Percentiles rank a stretch among this genome's conserved stretches.
Conservation (phyloP, 2,797 vertebrate species). For the Gobionotothen gibberifrons region DNA sequence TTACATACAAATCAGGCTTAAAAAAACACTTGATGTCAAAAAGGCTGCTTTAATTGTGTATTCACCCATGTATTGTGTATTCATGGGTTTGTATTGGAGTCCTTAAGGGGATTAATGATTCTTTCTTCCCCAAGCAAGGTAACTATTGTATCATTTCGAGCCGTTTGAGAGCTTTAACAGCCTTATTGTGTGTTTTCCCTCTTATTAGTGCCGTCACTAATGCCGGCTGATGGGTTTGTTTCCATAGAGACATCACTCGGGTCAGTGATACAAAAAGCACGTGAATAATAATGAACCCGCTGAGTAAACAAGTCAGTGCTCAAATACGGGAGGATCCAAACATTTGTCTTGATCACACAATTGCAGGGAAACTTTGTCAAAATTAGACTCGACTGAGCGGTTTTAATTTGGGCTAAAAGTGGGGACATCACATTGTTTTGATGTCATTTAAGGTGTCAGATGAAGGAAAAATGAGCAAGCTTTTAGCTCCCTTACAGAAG, state of each 20-base stretch:
- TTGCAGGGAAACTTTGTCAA: constrained; percentile 44
- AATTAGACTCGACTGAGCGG: constrained; percentile 17
- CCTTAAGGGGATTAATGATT: constrained; percentile 46
- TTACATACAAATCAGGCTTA: no score
- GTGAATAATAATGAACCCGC: constrained; percentile 46
- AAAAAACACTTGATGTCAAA: constrained; percentile 3
- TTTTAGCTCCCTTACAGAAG: constrained; percentile 21
- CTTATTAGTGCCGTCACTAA: constrained; percentile 44
- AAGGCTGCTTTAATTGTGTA: constrained; percentile 20
- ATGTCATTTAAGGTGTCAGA: constrained; percentile 16
- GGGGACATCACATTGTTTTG: not conserved
- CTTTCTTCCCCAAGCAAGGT: constrained; percentile 34
- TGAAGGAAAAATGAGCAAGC: constrained; percentile 19
- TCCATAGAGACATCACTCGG: constrained; percentile 68
- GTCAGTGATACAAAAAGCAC: constrained; percentile 42
- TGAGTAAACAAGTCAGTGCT: constrained; percentile 36
- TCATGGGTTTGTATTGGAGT: constrained; percentile 23
- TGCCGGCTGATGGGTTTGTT: constrained; percentile 49
- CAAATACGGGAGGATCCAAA: constrained; percentile 30
- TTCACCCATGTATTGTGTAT: no score
- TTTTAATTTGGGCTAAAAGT: constrained; percentile 41
- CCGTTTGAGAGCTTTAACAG: constrained; percentile 50
- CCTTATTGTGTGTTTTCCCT: constrained; percentile 35
- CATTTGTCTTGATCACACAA: constrained; percentile 45
- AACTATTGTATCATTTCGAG: constrained; percentile 39